Evolutionary conservation across 2,888 invertebrate species (phyloP), one percentile per base, ranked within the genome.

Genomic region (Calameuta pallipes): DNA sequence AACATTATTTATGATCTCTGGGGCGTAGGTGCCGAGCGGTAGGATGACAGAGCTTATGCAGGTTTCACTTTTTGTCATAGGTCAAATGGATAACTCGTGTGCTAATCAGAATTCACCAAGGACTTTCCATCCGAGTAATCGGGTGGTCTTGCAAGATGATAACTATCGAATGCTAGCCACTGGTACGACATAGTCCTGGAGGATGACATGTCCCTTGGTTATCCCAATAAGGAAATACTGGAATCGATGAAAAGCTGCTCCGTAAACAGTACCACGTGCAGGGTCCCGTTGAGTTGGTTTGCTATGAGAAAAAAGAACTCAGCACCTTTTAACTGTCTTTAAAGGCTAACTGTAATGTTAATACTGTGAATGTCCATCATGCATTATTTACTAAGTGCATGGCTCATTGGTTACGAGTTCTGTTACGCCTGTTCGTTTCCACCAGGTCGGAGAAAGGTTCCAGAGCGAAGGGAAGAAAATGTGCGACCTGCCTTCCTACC

Each of bases 351-450:
- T 78, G 81, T 80, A 80, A 75, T 76, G 78, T 81, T 78, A 78
- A 78, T 80, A 79, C 77, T 76, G 81, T 56, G 75, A 80, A 80
- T 73, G 77, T 80, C 73, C 79, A 77, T 81, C 81, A 80, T 80
- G 82, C 79, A 82, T 83, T 83, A 83, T 83, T 83, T 82, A 83
- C 75, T 76, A 79, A 81, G 76, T 77, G 76, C 79, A 80, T 78
- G 80, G 76, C 78, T 79, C 73, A 81, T 79, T 77, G 80, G 81
- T 81, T 79, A 75, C n/a, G 73, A 71, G 71, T 71, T 34, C 71
- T 71, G 71, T 71, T 71, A 71, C 30, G 71, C 31, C 71, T 34
- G 71, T 31, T 34, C 71, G 71, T 71, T 31, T 71, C 34, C 34
- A 34, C 71, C 71, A 13, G 31, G 15, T 71, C 30, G 71, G 71